Percentiles rank a stretch among this genome's conserved stretches.
These are phyloP conservation scores for Daptonema setosum DNA, from an alignment of 2,888 invertebrate species.

Conservation along the genomic window DNA sequence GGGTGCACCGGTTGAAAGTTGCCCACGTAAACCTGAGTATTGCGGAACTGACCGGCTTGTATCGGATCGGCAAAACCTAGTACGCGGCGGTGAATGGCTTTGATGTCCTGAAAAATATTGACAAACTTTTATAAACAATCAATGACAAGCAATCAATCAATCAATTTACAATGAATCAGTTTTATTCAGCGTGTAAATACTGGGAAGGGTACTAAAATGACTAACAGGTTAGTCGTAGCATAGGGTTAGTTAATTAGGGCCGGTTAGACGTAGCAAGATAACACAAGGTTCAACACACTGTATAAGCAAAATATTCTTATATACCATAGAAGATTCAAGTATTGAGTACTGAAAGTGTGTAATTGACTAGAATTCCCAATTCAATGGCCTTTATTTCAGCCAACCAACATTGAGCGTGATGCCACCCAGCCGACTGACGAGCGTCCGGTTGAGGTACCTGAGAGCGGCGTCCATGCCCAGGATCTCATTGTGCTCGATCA, in stretches of 20 bases:
- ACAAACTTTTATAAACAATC: too few species aligned
- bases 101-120: slow-evolving; percentile 58
- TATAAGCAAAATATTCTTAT: too few species aligned
- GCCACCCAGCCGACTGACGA: slow-evolving; percentile 41
- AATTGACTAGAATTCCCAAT: too few species aligned
- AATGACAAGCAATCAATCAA: too few species aligned
- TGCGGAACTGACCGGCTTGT: slow-evolving; percentile 64
- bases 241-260: too few species aligned
- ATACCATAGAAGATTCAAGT: too few species aligned
- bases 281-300: too few species aligned
- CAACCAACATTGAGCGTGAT: slow-evolving; percentile 12
- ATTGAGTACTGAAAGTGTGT: too few species aligned
- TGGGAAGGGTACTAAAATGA: too few species aligned
- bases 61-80: slow-evolving; percentile 81
- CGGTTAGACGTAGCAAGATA: too few species aligned
- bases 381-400: too few species aligned
- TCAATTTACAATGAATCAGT: background rate
- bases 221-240: too few species aligned
- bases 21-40: slow-evolving; percentile 77
- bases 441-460: slow-evolving; percentile 58
- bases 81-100: slow-evolving; percentile 74
- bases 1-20: slow-evolving; percentile 41
- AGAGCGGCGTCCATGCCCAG: slow-evolving; percentile 69
- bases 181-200: background rate
- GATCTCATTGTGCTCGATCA: slow-evolving; percentile 90